Base-by-base conservation (phyloP, 2,113 vertebrate genomes). In the Puma concolor region DNA sequence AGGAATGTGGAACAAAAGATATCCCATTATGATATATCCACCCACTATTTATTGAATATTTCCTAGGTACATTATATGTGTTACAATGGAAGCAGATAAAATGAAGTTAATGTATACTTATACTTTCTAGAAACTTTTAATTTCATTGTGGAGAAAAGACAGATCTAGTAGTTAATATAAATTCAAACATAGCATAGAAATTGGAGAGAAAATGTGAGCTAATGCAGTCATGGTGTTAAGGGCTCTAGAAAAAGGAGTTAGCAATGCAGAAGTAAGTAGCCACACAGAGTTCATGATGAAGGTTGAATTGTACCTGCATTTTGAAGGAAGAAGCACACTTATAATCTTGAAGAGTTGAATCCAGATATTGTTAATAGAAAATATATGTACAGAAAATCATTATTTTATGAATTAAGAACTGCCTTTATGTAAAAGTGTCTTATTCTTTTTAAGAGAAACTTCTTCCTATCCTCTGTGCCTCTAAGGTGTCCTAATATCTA, bases 51-150 rank as follows among this genome's bases (percentile, higher is more conserved):
- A 94, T 64, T 93, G 93, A 85, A 27, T 29, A 77, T 87, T 82
- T 95, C 2, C 13, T 82, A 80, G 57, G 48, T 38, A 16, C 1
- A 71, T 88, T 81, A 69, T 15, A 25, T 69, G 11, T 50, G 0
- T 12, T 50, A 44, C 6, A 87, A 5, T 88, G 16, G 13, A 72
- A 95, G 25, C n/a, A 63, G 33, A 91, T 79, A 83, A 95, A 98
- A 93, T 85, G 19, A 89, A 17, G 76, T 88, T 5, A 31, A 54
- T 54, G 27, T 93, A 17, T 91, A 33, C 8, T 74, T 91, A 74
- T 11, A 13, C 48, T 95, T 87, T 76, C 83, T 86, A 88, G 38
- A 97, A 97, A 82, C 29, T 94, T 96, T 94, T 71, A 88, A 71
- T 96, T 29, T 87, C n/a, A 85, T 14, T 94, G 64, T 91, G 27